A percentile compares a stretch with the other conserved stretches of the same genome.
Evolutionary conservation across 2,113 vertebrate genomes (phyloP).

Genomic region (Pyrgilauda ruficollis): DNA sequence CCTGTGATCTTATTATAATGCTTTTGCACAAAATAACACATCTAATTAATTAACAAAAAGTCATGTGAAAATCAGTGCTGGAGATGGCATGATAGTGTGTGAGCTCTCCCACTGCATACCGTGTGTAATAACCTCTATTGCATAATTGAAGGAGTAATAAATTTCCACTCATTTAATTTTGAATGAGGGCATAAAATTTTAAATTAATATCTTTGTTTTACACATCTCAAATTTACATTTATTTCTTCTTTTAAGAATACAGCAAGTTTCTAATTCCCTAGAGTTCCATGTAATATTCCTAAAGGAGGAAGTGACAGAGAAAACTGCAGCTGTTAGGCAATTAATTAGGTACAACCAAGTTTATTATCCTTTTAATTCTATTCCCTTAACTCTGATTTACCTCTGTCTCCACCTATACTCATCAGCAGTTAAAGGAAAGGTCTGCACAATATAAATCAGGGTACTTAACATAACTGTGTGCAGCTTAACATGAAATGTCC

Average conservation of each 20-base stretch:
- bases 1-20: neutral
- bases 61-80: neutral
- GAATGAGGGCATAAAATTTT: neutral
- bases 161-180: neutral
- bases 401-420: neutral
- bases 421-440: neutral
- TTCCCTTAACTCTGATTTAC: neutral
- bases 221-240: neutral
- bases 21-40: neutral
- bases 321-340: neutral
- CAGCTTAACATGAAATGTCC: neutral
- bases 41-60: neutral
- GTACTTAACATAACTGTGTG: neutral
- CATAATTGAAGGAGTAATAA: neutral
- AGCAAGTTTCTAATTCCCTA: neutral
- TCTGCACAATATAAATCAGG: neutral
- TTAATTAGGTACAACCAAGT: neutral
- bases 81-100: neutral
- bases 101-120: neutral
- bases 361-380: slow-evolving; percentile 10
- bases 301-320: neutral
- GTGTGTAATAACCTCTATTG: rapidly evolving
- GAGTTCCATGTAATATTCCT: neutral
- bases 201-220: neutral
- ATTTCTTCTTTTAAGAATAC: neutral